Evolutionary conservation across 1,140 invertebrate genomes (phyloP).

Genomic region (Dinoponera quadriceps): DNA sequence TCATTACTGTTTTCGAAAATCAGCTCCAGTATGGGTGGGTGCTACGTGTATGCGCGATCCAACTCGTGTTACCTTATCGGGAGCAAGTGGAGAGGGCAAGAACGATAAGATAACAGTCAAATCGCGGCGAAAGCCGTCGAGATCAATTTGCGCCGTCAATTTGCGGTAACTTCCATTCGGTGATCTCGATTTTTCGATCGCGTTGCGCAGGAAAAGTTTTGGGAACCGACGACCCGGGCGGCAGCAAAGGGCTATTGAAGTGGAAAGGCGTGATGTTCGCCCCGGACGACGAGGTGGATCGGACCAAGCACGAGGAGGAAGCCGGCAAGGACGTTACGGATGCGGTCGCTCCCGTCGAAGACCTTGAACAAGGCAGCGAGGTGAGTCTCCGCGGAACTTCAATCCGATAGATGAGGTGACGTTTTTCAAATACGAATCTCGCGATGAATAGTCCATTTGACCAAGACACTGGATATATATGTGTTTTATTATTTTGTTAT

Average conservation of each 20-base stretch:
- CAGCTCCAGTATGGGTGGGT: neutral
- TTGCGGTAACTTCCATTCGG: neutral
- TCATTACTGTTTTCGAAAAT: neutral
- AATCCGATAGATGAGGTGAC: neutral
- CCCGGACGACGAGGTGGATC: conserved; percentile 86
- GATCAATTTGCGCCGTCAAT: conserved; percentile 28
- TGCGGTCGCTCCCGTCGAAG: conserved; percentile 67
- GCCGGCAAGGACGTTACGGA: conserved; percentile 63
- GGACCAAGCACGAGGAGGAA: conserved; percentile 66
- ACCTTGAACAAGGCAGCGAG: conserved; percentile 80
- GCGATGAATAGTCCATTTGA: neutral
- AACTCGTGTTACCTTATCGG: neutral
- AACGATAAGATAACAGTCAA: conserved; percentile 19
- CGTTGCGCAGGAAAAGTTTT: conserved; percentile 77
- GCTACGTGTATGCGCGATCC: neutral
- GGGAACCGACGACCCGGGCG: conserved; percentile 81
- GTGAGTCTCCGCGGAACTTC: conserved; percentile 60
- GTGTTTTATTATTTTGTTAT: too few relatives aligned
- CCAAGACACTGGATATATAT: too few relatives aligned
- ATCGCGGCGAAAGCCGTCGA: neutral
- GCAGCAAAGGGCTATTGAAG: conserved; percentile 87
- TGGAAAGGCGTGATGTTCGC: conserved; percentile 93
- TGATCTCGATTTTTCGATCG: conserved; percentile 43
- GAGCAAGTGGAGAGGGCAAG: conserved; percentile 9
- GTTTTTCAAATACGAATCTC: neutral